Base-by-base conservation (phyloP, 2,888 invertebrate species). In the Coelogynopora nodosa region DNA sequence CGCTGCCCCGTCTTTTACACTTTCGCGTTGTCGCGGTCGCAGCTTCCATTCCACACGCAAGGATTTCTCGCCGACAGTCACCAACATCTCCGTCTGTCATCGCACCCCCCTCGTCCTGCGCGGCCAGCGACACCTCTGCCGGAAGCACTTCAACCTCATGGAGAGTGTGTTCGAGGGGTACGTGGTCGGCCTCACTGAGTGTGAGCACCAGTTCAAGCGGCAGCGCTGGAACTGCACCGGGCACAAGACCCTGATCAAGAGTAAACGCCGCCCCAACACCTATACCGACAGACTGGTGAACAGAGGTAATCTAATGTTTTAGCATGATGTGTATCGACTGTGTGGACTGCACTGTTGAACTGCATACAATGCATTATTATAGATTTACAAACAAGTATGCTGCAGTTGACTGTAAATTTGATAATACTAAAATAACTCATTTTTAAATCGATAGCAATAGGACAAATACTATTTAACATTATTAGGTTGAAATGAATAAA, bases 221-320 rank as follows among this genome's bases (percentile, higher is more conserved):
- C 93, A 95, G 88, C 92, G 96, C 84, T 97, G 97, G 97, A 97
- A 97, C 91, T 97, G 97, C 90, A 95, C 95, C 0, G 93, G 94
- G 0, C 93, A 94, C 13, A 85, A 85, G 13, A 23, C 67, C 31
- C 90, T 90, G 1, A 93, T 94, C 28, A 85, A 85, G 10, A 28
- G 67, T 13, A 82, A 30, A 2, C 67, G 30, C 1, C 27, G 28
- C 26, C 67, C 67, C 13, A 83, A 84, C 27, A 86, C 86, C 10
- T 86, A 86, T 84, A 30, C 82, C 13, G 86, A 86, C 83, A 27
- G 83, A 5, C 31, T 86, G 28, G 82, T 86, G 0, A 30, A 30
- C 27, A 82, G 82, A 84, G 31, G 86, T 86, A 28, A 84, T n/a
- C n/a, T 67, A 27, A 13, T 13, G 23, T n/a, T n/a, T n/a, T n/a